These are phyloP conservation scores for Pantherophis guttatus DNA, from an alignment of 2,113 vertebrate species.

Conservation along the genomic window DNA sequence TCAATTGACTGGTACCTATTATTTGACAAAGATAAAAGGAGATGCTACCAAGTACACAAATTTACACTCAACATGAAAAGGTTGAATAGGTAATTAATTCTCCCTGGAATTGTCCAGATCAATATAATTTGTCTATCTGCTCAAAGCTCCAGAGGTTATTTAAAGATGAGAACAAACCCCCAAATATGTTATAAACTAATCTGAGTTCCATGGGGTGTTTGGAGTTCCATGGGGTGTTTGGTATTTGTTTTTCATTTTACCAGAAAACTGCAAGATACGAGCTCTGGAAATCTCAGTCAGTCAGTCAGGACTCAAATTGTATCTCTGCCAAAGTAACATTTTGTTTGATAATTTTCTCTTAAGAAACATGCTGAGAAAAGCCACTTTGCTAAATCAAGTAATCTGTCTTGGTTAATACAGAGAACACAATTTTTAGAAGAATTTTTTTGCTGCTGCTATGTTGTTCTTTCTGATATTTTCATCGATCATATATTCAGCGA, in stretches of 20 bases:
- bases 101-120: not conserved
- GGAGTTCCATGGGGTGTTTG: not conserved
- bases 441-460: not conserved
- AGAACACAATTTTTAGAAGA: not conserved
- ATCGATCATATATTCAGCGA: not conserved
- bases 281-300: not conserved
- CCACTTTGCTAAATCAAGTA: not conserved
- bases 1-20: not conserved
- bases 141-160: not conserved
- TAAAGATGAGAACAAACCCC: not conserved
- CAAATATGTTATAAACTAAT: not conserved
- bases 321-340: not conserved
- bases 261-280: not conserved
- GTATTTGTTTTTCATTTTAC: not conserved
- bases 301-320: not conserved
- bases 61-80: not conserved
- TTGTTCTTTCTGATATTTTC: not conserved
- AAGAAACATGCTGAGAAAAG: not conserved
- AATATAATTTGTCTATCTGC: not conserved
- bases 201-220: not conserved
- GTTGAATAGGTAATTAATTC: not conserved
- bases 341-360: not conserved
- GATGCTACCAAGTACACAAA: not conserved
- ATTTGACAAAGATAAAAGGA: not conserved
- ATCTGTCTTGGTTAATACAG: not conserved